Evolutionary conservation across 1,140 invertebrate genomes (phyloP).

Genomic region (Drosophila sechellia): DNA sequence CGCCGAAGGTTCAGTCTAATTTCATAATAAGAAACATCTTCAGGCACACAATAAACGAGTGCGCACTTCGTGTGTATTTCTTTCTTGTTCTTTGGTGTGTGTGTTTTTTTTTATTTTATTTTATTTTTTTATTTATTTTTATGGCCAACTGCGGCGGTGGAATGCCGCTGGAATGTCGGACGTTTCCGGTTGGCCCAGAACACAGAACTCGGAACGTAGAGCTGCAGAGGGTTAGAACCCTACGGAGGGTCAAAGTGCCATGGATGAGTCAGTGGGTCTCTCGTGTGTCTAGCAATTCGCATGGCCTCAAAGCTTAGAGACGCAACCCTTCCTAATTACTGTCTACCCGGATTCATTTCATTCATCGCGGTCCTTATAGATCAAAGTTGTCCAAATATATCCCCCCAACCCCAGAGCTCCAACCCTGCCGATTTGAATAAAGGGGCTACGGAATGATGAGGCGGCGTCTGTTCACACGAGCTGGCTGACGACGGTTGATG

Average conservation of each 20-base stretch:
- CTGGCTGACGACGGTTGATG: constrained; percentile 12
- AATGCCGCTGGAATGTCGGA: constrained; percentile 67
- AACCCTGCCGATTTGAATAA: constrained; percentile 16
- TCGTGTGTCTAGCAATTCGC: constrained; percentile 17
- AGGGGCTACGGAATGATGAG: constrained; percentile 5
- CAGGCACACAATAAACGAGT: constrained; percentile 60
- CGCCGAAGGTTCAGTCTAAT: constrained; percentile 72
- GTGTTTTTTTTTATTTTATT: constrained; percentile 35
- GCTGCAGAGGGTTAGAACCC: background rate
- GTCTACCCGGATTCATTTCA: constrained; percentile 58
- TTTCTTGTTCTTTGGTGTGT: constrained; percentile 14
- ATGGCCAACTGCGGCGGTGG: constrained; percentile 56
- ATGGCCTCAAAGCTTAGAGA: constrained; percentile 1
- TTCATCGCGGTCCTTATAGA: constrained; percentile 51
- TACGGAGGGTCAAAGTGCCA: constrained; percentile 26
- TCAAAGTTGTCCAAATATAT: constrained; percentile 24
- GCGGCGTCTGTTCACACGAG: constrained; percentile 67
- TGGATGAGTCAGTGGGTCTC: constrained; percentile 20
- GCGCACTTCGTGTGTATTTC: constrained; percentile 41
- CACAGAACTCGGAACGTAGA: background rate
- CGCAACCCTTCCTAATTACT: constrained; percentile 63
- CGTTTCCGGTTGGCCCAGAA: constrained; percentile 66
- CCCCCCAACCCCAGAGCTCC: no score
- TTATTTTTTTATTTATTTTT: constrained; percentile 47
- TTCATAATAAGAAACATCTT: constrained; percentile 83